These are phyloP conservation scores for Xenopus borealis DNA, from an alignment of 2,113 vertebrate genomes.

Conservation along the genomic window DNA sequence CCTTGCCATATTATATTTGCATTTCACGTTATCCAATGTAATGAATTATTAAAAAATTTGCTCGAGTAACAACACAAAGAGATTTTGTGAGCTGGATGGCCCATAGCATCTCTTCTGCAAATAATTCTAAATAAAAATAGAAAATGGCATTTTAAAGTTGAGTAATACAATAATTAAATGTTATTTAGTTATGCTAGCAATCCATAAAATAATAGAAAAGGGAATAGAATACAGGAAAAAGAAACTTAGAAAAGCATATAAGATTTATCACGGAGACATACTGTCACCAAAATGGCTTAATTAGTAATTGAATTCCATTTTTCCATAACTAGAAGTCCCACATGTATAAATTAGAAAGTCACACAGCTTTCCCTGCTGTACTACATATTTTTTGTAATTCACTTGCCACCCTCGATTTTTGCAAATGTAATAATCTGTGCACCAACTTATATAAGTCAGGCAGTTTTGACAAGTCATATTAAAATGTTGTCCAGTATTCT, in stretches of 20 bases:
- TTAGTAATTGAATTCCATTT: conserved; percentile 38
- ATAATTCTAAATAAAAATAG: not conserved
- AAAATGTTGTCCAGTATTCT: no score
- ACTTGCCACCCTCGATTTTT: no score
- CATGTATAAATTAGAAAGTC: conserved; percentile 32
- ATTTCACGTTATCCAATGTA: no score
- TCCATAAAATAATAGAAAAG: conserved; percentile 26
- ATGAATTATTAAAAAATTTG: no score
- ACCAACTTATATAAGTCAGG: no score
- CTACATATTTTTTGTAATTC: not conserved
- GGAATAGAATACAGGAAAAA: conserved; percentile 21
- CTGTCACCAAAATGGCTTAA: conserved; percentile 40
- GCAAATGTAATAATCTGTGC: no score
- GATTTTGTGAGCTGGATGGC: no score
- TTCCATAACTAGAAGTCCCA: conserved; percentile 22
- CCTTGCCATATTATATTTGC: no score
- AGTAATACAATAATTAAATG: conserved; percentile 23
- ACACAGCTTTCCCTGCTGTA: not conserved
- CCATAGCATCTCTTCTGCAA: no score
- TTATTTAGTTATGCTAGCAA: conserved; percentile 26
- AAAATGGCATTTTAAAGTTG: not conserved
- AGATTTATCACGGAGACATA: conserved; percentile 39
- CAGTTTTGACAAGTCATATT: no score
- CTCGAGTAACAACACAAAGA: no score
- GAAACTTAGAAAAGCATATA: conserved; percentile 34